Conservation (phyloP, 2,888 invertebrate species). For the Caenorhabditis zanzibari region DNA sequence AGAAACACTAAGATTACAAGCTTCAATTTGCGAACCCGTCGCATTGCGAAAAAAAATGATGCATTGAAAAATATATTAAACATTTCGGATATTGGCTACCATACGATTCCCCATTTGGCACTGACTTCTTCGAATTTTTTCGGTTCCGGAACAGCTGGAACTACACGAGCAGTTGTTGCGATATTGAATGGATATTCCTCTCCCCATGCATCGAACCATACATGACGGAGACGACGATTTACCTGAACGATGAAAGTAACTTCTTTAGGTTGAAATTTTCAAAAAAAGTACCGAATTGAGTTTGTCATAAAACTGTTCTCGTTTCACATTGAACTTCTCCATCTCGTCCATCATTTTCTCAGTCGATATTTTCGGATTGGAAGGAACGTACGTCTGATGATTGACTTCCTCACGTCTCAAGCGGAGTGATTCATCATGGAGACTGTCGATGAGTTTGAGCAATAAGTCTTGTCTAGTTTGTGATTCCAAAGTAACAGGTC, state of each 20-base stretch:
- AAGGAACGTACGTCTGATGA: conserved; percentile 57
- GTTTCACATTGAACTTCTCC: conserved; percentile 54
- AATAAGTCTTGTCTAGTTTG: conserved; percentile 56
- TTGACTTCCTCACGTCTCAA: conserved; percentile 59
- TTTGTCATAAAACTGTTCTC: conserved; percentile 55
- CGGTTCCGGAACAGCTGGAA: conserved; percentile 15
- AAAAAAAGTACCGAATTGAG: conserved; percentile 45
- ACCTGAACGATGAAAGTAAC: conserved; percentile 64
- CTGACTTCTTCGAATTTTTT: conserved; percentile 54
- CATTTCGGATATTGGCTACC: conserved; percentile 25
- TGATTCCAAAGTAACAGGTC: conserved; percentile 54
- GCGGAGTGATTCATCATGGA: conserved; percentile 60
- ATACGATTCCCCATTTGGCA: conserved; percentile 65
- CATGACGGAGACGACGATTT: conserved; percentile 73
- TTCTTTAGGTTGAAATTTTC: background rate
- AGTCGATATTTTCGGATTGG: conserved; percentile 47
- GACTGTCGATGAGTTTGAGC: conserved; percentile 55
- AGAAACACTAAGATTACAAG: conserved; percentile 39
- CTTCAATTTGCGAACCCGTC: conserved; percentile 49
- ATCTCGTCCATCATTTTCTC: conserved; percentile 54
- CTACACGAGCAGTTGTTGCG: background rate
- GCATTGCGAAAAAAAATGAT: conserved; percentile 47
- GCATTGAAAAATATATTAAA: conserved; percentile 15
- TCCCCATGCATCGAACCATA: conserved; percentile 71
- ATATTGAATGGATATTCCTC: conserved; percentile 58